A percentile compares a stretch with the other conserved stretches of the same genome.
Evolutionary conservation across 2,888 invertebrate species (phyloP).

Genomic region (Odiellus spinosus): DNA sequence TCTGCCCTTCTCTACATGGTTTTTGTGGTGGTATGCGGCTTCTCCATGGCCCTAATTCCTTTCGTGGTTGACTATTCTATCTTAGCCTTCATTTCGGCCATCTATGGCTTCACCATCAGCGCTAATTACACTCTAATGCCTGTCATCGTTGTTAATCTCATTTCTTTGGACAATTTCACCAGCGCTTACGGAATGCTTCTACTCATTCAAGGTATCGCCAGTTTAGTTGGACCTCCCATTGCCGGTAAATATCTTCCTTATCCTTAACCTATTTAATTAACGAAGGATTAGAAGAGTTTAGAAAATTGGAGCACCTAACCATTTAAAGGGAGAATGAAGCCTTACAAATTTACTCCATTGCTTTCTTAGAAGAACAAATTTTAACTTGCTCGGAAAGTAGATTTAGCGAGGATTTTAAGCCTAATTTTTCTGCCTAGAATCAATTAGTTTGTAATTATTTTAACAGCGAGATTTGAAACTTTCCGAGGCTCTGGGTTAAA

Average conservation of each 20-base stretch:
- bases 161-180: conserved; percentile 76
- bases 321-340: no score
- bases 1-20: conserved; percentile 64
- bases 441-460: no score
- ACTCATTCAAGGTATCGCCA: conserved; percentile 75
- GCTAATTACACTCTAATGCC: conserved; percentile 83
- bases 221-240: conserved; percentile 72
- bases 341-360: no score
- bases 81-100: conserved; percentile 46
- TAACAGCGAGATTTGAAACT: no score
- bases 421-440: no score
- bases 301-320: no score
- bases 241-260: conserved; percentile 45
- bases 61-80: conserved; percentile 39
- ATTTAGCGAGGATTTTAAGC: no score
- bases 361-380: no score
- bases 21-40: conserved; percentile 42
- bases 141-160: conserved; percentile 73
- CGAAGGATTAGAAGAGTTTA: no score
- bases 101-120: conserved; percentile 75
- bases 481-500: no score
- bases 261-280: no score
- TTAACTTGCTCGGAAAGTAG: no score
- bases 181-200: conserved; percentile 76
- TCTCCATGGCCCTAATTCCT: conserved; percentile 43